Evolutionary conservation across 1,140 invertebrate species (phyloP).

Genomic region (Achatina immaculata): DNA sequence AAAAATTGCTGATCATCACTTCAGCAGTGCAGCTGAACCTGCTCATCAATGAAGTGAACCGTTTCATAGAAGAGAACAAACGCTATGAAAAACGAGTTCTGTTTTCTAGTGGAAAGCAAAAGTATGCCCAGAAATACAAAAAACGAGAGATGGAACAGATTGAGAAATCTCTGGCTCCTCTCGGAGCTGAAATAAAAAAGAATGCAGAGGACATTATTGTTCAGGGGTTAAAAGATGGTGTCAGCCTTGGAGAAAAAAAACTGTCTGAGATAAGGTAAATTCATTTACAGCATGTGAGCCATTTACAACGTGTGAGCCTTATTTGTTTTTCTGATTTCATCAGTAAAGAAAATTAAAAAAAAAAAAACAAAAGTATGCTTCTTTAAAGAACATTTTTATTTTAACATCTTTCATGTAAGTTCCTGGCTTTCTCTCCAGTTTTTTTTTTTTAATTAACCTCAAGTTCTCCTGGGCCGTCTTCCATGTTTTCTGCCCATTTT

Average conservation of each 20-base stretch:
- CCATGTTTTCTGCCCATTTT: too few relatives aligned
- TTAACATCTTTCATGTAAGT: too few relatives aligned
- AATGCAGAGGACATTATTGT: not conserved
- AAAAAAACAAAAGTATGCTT: too few relatives aligned
- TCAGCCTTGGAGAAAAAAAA: not conserved
- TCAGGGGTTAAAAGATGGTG: not conserved
- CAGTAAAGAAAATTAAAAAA: too few relatives aligned
- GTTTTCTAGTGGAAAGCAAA: conserved; percentile 4
- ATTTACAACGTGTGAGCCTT: too few relatives aligned
- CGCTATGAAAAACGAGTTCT: not conserved
- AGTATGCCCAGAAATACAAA: not conserved
- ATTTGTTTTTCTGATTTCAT: too few relatives aligned
- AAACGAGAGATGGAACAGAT: not conserved
- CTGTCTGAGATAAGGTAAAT: not conserved
- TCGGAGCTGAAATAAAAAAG: not conserved
- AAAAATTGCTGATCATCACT: not conserved
- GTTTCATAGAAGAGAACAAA: not conserved
- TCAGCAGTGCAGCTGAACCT: not conserved
- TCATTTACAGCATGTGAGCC: too few relatives aligned
- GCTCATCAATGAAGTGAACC: not conserved
- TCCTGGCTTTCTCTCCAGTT: too few relatives aligned
- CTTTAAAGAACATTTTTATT: too few relatives aligned
- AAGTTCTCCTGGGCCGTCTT: too few relatives aligned
- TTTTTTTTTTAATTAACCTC: too few relatives aligned
- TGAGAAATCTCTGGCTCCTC: not conserved